These are phyloP conservation scores for Florisuga fusca DNA, from an alignment of 2,797 vertebrate genomes.

Conservation along the genomic window DNA sequence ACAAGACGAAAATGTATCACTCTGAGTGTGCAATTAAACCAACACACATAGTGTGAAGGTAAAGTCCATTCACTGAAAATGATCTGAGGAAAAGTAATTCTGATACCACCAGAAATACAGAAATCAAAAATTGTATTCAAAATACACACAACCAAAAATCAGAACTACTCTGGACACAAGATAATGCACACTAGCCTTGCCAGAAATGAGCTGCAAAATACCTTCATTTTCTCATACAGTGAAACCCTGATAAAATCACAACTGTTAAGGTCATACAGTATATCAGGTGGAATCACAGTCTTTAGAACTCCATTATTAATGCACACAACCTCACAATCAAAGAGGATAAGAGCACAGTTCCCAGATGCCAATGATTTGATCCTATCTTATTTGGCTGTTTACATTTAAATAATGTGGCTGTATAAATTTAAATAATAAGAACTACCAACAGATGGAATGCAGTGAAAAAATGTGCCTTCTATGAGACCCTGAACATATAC, in stretches of 20 bases:
- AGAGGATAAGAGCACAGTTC: constrained; percentile 82
- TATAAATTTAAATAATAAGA: constrained; percentile 83
- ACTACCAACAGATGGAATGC: constrained; percentile 80
- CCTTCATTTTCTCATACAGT: constrained; percentile 81
- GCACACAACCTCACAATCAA: constrained; percentile 83
- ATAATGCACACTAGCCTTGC: constrained; percentile 79
- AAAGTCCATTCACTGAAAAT: background rate
- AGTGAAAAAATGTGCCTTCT: constrained; percentile 68
- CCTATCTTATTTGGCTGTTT: constrained; percentile 84
- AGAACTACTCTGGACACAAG: constrained; percentile 55
- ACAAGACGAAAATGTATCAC: background rate
- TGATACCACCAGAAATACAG: background rate
- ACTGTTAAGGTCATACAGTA: constrained; percentile 83
- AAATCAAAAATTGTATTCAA: constrained; percentile 14
- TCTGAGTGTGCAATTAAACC: background rate
- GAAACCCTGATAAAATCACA: constrained; percentile 83
- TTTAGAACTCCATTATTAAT: constrained; percentile 84
- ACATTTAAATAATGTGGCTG: constrained; percentile 83
- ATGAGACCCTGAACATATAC: constrained; percentile 74
- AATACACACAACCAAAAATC: constrained; percentile 9
- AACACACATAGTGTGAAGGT: fast-evolving
- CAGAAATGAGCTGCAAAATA: constrained; percentile 81
- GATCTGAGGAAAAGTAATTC: background rate
- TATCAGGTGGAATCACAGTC: constrained; percentile 83
- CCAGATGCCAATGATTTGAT: constrained; percentile 84